These are phyloP conservation scores for Zaprionus africanus DNA, from an alignment of 1,140 invertebrate species.

Conservation along the genomic window DNA sequence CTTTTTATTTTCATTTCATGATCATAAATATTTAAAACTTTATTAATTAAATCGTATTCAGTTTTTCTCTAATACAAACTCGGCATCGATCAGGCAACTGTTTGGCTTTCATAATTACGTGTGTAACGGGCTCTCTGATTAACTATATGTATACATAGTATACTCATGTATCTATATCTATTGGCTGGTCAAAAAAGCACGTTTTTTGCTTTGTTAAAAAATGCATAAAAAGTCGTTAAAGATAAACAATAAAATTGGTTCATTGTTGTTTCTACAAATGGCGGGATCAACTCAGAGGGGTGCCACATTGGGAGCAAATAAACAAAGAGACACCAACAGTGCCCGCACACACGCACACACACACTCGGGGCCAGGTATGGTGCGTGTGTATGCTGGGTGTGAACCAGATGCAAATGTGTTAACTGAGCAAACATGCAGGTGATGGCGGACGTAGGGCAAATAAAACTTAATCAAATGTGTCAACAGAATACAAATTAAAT, in stretches of 20 bases:
- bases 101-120: constrained; percentile 7
- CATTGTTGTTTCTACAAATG: constrained; percentile 40
- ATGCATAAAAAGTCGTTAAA: constrained; percentile 1
- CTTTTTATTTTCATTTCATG: too few relatives aligned
- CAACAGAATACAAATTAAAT: constrained; percentile 72
- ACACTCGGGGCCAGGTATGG: background rate
- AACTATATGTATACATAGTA: constrained; percentile 4
- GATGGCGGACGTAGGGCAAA: constrained; percentile 61
- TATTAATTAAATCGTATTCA: background rate
- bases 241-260: constrained; percentile 25
- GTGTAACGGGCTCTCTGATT: constrained; percentile 11
- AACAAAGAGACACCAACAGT: constrained; percentile 5
- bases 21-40: background rate
- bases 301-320: constrained; percentile 5
- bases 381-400: constrained; percentile 1
- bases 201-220: constrained; percentile 6
- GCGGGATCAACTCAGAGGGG: constrained; percentile 17
- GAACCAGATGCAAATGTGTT: constrained; percentile 72
- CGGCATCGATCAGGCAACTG: background rate
- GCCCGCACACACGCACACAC: background rate
- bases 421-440: constrained; percentile 80
- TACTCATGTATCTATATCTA: constrained; percentile 9
- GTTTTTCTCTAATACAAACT: background rate
- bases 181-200: constrained; percentile 1
- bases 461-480: constrained; percentile 82